Base-by-base conservation (phyloP, 2,888 invertebrate genomes). In the Aquatica leii region DNA sequence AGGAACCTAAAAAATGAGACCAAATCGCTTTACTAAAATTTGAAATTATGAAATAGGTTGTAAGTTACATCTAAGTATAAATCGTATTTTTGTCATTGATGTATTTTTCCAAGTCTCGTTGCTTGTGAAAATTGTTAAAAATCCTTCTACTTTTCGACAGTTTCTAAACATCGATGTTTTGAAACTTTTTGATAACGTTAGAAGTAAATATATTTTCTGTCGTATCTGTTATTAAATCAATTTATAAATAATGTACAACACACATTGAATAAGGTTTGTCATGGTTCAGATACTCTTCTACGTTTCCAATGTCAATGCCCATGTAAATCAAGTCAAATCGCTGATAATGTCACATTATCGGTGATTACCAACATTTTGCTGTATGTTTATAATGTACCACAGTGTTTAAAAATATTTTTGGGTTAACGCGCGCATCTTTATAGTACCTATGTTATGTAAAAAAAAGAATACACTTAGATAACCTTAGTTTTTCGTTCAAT, bases 301-400 rank as follows among this genome's bases (percentile, higher is more conserved):
- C 60, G 52, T 61, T 51, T 43, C 34, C 58, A 58, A 61, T 65
- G 65, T 65, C 65, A 65, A 65, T 65, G 65, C 41, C 65, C 65
- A 58, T 43, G 37, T 61, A 61, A 65, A 61, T 61, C 56, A 61
- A 24, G 53, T 21, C 56, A 56, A 43, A 62, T 62, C 56, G 21
- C 15, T 18, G 56, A 62, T 62, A 56, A 31, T 34, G 46, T 46
- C 37, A 15, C 15, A 31, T 24, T 62, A 61, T 61, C 55, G 15
- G 12, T 5, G 14, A 3, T 50, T 37, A 59, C 54, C 49, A 20
- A 52, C 41, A 54, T 49, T 59, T 63, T 24, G n/a, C n/a, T n/a
- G n/a, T n/a, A n/a, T n/a, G n/a, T n/a, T 24, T 24, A 24, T 4
- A 4, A 24, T 6, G 4, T 6, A 24, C 53, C 20, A 34, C 12